Conservation (phyloP, 2,797 vertebrate genomes). For the Craterocephalus amniculus region DNA sequence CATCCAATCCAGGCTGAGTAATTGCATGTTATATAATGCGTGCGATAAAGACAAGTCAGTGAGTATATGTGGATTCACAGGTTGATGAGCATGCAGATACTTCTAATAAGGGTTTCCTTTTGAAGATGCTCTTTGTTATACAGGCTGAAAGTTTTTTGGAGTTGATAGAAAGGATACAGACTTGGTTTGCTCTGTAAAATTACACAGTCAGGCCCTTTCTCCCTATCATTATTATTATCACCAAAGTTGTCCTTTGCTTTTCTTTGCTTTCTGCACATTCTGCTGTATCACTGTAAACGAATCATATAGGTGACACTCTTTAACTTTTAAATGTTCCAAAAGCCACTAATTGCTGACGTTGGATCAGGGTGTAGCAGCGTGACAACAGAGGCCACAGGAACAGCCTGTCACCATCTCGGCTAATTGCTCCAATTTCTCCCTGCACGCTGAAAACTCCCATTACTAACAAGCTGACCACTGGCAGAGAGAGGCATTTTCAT, state of each 20-base stretch:
- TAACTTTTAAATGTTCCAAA: constrained; percentile 16
- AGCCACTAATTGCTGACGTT: constrained; percentile 50
- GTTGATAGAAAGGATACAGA: not conserved
- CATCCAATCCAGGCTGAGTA: constrained; percentile 13
- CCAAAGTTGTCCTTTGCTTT: not conserved
- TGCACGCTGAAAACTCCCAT: constrained; percentile 25
- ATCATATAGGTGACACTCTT: constrained; percentile 25
- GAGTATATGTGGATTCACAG: constrained; percentile 28
- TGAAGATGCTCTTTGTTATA: constrained; percentile 27
- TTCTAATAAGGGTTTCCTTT: constrained; percentile 25
- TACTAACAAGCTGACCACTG: constrained; percentile 43
- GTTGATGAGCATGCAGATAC: constrained; percentile 28
- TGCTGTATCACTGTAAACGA: constrained; percentile 20
- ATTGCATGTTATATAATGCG: constrained; percentile 39
- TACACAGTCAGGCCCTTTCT: constrained; percentile 1
- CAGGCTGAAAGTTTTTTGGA: constrained; percentile 21
- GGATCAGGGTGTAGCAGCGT: constrained; percentile 46
- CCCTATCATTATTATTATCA: constrained; percentile 26
- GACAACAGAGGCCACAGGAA: constrained; percentile 48
- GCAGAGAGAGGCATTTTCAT: constrained; percentile 26
- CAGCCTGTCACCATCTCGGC: constrained; percentile 59
- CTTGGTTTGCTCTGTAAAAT: constrained; percentile 17
- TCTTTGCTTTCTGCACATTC: constrained; percentile 10
- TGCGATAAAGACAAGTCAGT: constrained; percentile 7
- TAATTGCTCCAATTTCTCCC: constrained; percentile 62